Conservation (phyloP, 2,797 vertebrate genomes). For the Odontamblyopus rebecca region DNA sequence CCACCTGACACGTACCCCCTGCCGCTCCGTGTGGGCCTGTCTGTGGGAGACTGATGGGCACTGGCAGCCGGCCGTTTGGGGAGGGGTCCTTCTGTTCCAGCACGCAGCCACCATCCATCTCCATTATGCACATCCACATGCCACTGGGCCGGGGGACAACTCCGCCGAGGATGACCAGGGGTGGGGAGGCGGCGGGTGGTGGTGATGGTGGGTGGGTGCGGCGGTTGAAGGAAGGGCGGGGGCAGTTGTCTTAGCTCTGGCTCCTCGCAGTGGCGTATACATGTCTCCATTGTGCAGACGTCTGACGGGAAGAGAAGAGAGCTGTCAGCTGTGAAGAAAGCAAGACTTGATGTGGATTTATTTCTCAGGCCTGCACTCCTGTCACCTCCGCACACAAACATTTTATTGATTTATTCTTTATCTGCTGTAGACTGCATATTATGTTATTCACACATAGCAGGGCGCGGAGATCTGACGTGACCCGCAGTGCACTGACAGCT, state of each 20-base stretch:
- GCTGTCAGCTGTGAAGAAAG: conserved; percentile 15
- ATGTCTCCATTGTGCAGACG: conserved; percentile 47
- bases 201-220: not conserved
- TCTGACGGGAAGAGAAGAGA: conserved; percentile 28
- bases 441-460: conserved; percentile 13
- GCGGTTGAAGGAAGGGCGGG: not conserved
- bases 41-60: conserved; percentile 70
- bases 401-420: conserved; percentile 29
- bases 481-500: not conserved
- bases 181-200: conserved; percentile 2
- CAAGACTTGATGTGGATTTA: conserved; percentile 37
- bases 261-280: conserved; percentile 36
- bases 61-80: conserved; percentile 73
- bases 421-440: conserved; percentile 5
- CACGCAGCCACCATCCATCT: conserved; percentile 74
- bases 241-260: conserved; percentile 33
- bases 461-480: not conserved
- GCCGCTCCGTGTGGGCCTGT: conserved; percentile 45
- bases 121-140: conserved; percentile 76
- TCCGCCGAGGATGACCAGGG: conserved; percentile 60
- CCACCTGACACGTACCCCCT: conserved; percentile 44
- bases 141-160: conserved; percentile 69
- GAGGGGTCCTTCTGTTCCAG: conserved; percentile 71
- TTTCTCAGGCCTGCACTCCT: conserved; percentile 9
- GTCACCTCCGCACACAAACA: conserved; percentile 15